Base-by-base conservation (phyloP, 2,113 vertebrate species). In the Pollachius pollachius region DNA sequence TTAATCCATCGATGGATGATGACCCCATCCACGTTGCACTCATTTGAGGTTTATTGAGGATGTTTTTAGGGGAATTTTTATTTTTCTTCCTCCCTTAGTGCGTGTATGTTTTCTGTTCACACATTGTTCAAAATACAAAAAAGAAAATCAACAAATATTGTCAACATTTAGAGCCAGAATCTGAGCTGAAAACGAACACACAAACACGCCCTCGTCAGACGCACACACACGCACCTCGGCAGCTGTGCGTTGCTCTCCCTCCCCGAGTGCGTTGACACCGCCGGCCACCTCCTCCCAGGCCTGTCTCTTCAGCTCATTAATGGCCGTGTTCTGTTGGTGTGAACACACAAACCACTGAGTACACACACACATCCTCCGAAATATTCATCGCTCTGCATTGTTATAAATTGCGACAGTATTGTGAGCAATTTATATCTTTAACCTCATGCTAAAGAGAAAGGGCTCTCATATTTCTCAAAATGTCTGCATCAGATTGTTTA, bases 261-360 rank as follows among this genome's bases (percentile, higher is more conserved):
- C 95, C 6, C 95, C 96, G 1, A 97, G 93, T 0, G 94, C 92
- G 18, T 96, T 97, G 71, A 98, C 96, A 67, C 94, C 94, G 81
- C 94, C 95, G 0, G 96, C 95, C 62, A 98, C 97, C 90, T 97
- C 96, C 79, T 98, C 95, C 95, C 96, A 98, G 62, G 95, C 95
- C 64, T 95, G 95, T 56, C 96, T 91, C 75, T 96, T 97, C 93
- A 97, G 93, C 85, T 97, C 96, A 48, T 97, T 97, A 81, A 96
- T 96, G 58, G 96, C 96, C n/a, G 95, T 96, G 78, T 98, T 97
- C 87, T 97, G 68, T 63, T 63, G 62, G 25, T 8, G 62, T 15
- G 5, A 62, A 13, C 58, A 60, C 58, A 60, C 18, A 18, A 16
- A 62, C 58, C n/a, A 19, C 18, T 25, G 15, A 5, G 21, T 65